Evolutionary conservation across 2,113 vertebrate genomes (phyloP), one percentile per base, ranked within the genome.

Genomic region (Oceanites oceanicus): DNA sequence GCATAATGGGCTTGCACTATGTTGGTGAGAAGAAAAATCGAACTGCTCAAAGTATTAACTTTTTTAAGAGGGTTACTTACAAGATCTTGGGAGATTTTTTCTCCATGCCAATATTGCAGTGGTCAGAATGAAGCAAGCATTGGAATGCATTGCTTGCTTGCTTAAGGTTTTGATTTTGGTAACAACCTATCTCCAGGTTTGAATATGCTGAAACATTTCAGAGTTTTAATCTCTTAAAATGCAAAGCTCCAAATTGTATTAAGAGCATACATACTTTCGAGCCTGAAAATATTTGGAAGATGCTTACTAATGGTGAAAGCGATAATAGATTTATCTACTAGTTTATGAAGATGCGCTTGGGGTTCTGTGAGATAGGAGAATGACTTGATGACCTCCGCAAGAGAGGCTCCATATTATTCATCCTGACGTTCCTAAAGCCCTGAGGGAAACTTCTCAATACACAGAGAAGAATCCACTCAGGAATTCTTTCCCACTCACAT

Each of bases 91-190:
- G 13, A 59, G 18, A 76, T 17, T 6, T n/a, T 70, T 47, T 13
- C 30, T 45, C 49, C 2, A 1, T 7, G 19, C 21, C 1, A 2
- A 45, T n/a, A 49, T 13, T 44, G 12, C 44, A n/a, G 13, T 4
- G 9, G 5, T 36, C 45, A 61, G 23, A 66, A 13, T 14, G n/a
- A 86, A 74, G 29, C 32, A 68, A 73, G n/a, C 11, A 67, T 5
- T 3, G 32, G 75, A 27, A 52, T 50, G 6, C 14, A 9, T 21
- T 49, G 2, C 4, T 86, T 61, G 3, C 4, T 86, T 52, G n/a
- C 30, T 52, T 52, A 82, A 6, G 1, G 6, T 19, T 86, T 86
- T 44, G 10, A 23, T 58, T 42, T 58, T 42, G 72, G 21, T 3
- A 75, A 56, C 18, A 79, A 19, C 5, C 11, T 27, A 15, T 16